Conservation (phyloP, 2,113 vertebrate species). For the Prinia subflava region DNA sequence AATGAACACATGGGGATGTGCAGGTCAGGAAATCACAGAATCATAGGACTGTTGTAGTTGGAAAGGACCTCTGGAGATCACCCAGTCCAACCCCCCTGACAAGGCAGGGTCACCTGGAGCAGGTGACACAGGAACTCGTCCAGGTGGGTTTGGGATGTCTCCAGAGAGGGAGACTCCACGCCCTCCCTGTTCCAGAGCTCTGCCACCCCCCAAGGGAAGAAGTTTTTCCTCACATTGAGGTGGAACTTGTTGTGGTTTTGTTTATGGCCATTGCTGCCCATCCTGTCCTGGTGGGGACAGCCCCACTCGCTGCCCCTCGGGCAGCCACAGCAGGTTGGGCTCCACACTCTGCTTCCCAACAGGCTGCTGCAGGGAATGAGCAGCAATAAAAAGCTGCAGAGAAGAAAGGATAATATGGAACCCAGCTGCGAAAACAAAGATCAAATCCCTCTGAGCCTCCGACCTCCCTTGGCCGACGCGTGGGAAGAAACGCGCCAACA, state of each 20-base stretch:
- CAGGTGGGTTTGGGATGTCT: not conserved
- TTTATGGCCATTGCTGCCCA: not conserved
- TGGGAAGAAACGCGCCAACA: not conserved
- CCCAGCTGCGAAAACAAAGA: slow-evolving; percentile 64
- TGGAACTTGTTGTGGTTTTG: not conserved
- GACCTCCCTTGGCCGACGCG: not conserved
- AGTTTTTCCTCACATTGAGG: not conserved
- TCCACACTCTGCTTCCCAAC: not conserved
- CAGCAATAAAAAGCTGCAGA: not conserved
- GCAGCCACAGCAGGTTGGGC: not conserved
- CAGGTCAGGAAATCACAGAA: not conserved
- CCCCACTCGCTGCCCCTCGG: accelerated
- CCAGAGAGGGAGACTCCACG: not conserved
- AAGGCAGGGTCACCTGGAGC: not conserved
- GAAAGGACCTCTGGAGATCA: not conserved
- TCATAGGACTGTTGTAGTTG: not conserved
- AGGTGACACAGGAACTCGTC: not conserved
- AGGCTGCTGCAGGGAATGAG: accelerated
- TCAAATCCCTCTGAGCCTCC: not conserved
- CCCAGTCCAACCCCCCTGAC: not conserved
- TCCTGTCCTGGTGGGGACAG: not conserved
- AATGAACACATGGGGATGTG: accelerated
- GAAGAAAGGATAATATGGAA: not conserved
- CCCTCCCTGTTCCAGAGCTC: not conserved
- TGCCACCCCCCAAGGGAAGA: not conserved